These are phyloP conservation scores for Margarornis squamiger DNA, from an alignment of 2,797 vertebrate genomes.

Conservation along the genomic window DNA sequence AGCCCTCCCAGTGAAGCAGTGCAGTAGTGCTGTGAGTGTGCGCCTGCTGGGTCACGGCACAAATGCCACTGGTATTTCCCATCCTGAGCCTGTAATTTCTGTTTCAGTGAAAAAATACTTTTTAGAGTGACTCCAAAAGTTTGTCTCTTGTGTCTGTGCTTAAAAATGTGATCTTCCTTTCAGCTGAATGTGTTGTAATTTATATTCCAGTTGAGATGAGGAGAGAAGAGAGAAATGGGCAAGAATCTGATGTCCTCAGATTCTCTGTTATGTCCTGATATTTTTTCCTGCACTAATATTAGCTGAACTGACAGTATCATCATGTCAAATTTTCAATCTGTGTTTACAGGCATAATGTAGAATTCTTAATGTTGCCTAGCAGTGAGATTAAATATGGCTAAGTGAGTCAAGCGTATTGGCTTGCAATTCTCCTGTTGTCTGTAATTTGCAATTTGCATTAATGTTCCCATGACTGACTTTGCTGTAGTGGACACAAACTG, in stretches of 20 bases:
- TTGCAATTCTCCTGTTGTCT: neutral
- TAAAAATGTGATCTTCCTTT: neutral
- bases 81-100: neutral
- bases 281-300: neutral
- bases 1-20: accelerated
- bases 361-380: neutral
- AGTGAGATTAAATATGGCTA: neutral
- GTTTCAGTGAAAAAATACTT: neutral
- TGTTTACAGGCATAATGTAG: neutral
- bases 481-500: neutral
- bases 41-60: neutral
- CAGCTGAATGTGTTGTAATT: neutral
- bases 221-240: neutral
- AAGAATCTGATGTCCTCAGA: neutral
- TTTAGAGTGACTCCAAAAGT: neutral
- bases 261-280: neutral
- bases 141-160: accelerated
- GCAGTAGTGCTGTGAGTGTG: accelerated
- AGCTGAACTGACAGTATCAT: neutral
- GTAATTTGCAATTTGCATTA: neutral
- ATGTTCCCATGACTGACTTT: neutral
- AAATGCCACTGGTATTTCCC: neutral
- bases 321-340: neutral
- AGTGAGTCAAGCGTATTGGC: neutral
- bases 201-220: neutral